Evolutionary conservation across 2,113 vertebrate genomes (phyloP).

Genomic region (Barnardius zonarius): DNA sequence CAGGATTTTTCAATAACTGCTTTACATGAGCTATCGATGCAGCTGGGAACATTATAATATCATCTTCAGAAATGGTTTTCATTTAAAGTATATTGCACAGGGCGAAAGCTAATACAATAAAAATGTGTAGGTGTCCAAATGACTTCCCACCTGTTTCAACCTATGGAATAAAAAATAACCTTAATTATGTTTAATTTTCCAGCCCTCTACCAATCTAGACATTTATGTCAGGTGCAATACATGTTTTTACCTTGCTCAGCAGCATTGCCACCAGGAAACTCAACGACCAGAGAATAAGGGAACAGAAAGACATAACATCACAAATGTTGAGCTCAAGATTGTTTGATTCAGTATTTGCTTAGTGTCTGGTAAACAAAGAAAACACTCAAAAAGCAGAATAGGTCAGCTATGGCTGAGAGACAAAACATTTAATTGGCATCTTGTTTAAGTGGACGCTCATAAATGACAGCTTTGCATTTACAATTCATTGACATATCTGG

Average conservation of each 20-base stretch:
- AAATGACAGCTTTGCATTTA: not conserved
- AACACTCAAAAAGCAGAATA: not conserved
- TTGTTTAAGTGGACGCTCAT: not conserved
- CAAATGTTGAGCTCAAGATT: not conserved
- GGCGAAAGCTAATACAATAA: conserved; percentile 22
- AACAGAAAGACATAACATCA: not conserved
- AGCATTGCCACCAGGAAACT: not conserved
- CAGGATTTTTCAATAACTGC: not conserved
- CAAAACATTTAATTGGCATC: not conserved
- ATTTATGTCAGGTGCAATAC: not conserved
- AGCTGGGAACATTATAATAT: not conserved
- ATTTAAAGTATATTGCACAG: not conserved
- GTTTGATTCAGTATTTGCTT: not conserved
- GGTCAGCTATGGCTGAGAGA: not conserved
- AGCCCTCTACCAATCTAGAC: not conserved
- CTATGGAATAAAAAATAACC: not conserved
- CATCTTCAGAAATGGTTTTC: not conserved
- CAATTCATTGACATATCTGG: not conserved
- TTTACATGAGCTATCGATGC: not conserved
- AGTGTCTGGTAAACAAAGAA: not conserved
- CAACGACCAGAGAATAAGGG: not conserved
- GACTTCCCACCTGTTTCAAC: not conserved
- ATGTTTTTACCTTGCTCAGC: not conserved
- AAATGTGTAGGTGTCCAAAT: not conserved
- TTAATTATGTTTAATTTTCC: not conserved